Conservation (phyloP, 2,797 vertebrate genomes). For the Pogonophryne albipinna region DNA sequence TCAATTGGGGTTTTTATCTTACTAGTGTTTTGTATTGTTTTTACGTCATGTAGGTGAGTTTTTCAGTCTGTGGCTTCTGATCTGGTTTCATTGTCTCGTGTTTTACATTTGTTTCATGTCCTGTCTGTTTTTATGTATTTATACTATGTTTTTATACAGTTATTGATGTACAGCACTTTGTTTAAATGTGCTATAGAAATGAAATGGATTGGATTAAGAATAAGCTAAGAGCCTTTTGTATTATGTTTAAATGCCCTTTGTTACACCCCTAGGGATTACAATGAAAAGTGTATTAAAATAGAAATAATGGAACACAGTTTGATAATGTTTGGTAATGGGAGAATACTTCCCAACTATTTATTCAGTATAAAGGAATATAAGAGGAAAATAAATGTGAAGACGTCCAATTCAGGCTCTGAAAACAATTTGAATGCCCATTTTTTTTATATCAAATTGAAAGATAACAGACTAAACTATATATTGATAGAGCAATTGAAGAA, state of each 20-base stretch:
- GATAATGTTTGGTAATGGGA: background rate
- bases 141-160: too few relatives aligned
- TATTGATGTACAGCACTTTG: too few relatives aligned
- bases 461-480: too few relatives aligned
- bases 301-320: background rate
- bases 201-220: background rate
- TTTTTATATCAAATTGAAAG: background rate
- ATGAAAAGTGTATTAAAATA: background rate
- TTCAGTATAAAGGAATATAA: background rate
- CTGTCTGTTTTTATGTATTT: too few relatives aligned
- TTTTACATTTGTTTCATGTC: too few relatives aligned
- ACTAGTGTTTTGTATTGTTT: too few relatives aligned
- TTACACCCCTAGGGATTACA: background rate
- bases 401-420: background rate
- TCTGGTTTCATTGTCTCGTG: too few relatives aligned
- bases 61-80: too few relatives aligned
- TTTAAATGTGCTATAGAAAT: too few relatives aligned
- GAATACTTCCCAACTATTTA: background rate
- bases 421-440: background rate
- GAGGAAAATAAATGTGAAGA: background rate
- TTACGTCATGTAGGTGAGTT: too few relatives aligned
- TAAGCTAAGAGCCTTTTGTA: background rate
- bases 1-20: too few relatives aligned
- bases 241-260: background rate
- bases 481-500: background rate